Conservation (phyloP, 2,113 vertebrate genomes). For the Tylochromis polylepis region DNA sequence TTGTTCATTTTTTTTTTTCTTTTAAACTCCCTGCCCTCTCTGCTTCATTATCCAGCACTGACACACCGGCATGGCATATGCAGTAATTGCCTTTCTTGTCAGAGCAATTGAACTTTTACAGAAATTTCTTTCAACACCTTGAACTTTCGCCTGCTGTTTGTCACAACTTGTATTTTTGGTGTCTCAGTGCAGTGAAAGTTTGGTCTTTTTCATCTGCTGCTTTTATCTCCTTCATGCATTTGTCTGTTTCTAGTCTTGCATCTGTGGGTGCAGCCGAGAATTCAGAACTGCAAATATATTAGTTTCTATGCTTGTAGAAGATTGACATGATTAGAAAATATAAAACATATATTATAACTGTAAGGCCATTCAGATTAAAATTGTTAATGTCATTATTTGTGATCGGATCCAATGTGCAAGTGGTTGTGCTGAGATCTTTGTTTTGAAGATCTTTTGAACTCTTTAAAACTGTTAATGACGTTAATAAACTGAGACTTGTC, state of each 20-base stretch:
- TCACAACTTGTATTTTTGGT: background rate
- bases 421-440: background rate
- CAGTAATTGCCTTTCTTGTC: conserved; percentile 2
- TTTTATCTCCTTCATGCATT: background rate
- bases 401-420: background rate
- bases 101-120: conserved; percentile 43
- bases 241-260: background rate
- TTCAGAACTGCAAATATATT: background rate
- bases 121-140: conserved; percentile 5
- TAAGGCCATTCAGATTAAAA: background rate
- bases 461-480: background rate
- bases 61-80: background rate
- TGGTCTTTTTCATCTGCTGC: background rate
- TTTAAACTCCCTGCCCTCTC: background rate
- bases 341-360: background rate
- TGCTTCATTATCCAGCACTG: background rate
- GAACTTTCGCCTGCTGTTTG: background rate
- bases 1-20: background rate
- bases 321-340: background rate
- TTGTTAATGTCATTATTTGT: background rate
- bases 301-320: background rate
- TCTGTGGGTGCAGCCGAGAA: background rate
- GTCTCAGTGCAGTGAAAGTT: background rate
- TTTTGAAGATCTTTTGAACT: background rate
- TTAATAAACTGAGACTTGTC: background rate